Conservation (phyloP, 2,888 invertebrate species). For the Oligia strigilis region DNA sequence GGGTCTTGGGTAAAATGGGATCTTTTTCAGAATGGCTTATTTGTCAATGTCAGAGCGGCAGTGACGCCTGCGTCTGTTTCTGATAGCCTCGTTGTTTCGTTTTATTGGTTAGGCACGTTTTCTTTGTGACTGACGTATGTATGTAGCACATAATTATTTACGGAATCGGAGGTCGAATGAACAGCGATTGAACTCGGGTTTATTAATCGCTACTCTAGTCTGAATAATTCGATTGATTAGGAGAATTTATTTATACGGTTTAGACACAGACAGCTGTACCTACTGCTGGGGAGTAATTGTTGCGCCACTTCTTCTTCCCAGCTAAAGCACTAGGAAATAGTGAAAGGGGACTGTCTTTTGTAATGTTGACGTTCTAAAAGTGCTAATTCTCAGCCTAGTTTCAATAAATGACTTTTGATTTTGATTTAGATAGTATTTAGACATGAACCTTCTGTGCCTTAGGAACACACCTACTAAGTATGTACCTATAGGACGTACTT, state of each 20-base stretch:
- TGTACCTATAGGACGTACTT: background rate
- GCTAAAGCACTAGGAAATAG: background rate
- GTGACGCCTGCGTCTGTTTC: slow-evolving; percentile 84
- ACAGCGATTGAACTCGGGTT: slow-evolving; percentile 36
- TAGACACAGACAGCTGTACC: background rate
- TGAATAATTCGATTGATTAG: slow-evolving; percentile 13
- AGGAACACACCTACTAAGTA: background rate
- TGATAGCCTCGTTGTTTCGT: slow-evolving; percentile 85
- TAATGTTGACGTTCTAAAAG: background rate
- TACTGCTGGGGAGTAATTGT: background rate
- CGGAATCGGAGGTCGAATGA: slow-evolving; percentile 39
- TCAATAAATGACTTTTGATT: background rate
- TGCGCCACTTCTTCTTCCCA: background rate
- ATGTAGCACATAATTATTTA: slow-evolving; percentile 64
- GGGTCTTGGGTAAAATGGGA: slow-evolving; percentile 80
- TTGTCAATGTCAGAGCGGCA: slow-evolving; percentile 85
- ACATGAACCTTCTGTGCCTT: background rate
- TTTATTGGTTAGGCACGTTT: slow-evolving; percentile 82
- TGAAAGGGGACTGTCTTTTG: background rate
- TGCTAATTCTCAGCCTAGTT: background rate
- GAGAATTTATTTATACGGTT: background rate
- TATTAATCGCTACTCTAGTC: slow-evolving; percentile 33
- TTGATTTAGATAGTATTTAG: background rate
- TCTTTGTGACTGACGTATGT: slow-evolving; percentile 68
- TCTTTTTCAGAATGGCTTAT: slow-evolving; percentile 86